Evolutionary conservation across 2,888 invertebrate genomes (phyloP).

Genomic region (Yponomeuta evonymella): DNA sequence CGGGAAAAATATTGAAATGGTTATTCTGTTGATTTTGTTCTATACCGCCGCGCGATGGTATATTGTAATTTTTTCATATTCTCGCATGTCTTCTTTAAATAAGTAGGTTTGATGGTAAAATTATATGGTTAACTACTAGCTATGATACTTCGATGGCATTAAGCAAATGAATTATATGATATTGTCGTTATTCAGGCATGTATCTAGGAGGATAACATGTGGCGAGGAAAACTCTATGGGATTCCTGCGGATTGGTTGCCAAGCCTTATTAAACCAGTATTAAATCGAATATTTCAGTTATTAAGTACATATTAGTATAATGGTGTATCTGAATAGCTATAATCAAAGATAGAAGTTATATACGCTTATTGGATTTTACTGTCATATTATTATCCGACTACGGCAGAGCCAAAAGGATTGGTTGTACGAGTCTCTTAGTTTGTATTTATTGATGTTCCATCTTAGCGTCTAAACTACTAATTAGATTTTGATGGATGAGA

Average conservation of each 20-base stretch:
- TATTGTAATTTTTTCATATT: not conserved
- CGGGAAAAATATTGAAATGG: not conserved
- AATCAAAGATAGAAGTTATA: no score
- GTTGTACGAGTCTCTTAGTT: no score
- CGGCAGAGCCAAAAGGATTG: no score
- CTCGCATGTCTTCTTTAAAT: constrained; percentile 1
- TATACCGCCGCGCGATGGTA: not conserved
- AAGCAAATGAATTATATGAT: not conserved
- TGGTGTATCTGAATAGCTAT: no score
- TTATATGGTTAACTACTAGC: not conserved
- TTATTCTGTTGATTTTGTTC: not conserved
- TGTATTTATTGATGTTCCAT: no score
- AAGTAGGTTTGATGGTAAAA: not conserved
- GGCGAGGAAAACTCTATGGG: not conserved
- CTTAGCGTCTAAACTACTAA: no score
- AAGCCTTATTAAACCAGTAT: no score
- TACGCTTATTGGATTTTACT: no score
- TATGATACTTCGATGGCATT: not conserved
- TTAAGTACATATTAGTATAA: no score
- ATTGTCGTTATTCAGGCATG: not conserved
- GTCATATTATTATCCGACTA: no score
- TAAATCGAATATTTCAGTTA: no score
- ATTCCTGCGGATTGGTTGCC: no score
- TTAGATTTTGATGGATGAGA: not conserved
- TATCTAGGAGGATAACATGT: not conserved